Evolutionary conservation across 2,113 vertebrate species (phyloP).

Genomic region (Reinhardtius hippoglossoides): DNA sequence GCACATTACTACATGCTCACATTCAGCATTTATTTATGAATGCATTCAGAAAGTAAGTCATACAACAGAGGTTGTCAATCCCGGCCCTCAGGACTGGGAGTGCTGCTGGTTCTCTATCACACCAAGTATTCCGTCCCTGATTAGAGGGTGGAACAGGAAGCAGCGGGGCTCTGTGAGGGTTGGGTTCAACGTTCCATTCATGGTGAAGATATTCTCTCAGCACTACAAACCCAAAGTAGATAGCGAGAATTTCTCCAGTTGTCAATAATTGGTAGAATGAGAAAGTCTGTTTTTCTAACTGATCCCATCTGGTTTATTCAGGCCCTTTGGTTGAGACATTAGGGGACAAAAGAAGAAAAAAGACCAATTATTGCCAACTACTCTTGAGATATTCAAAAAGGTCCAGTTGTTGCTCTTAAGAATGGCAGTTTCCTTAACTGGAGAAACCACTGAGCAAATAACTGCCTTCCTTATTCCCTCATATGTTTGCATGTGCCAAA

Average conservation of each 20-base stretch:
- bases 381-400: not conserved
- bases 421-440: not conserved
- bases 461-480: no score
- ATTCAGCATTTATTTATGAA: conserved; percentile 19
- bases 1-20: conserved; percentile 2
- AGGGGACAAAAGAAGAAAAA: no score
- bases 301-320: not conserved
- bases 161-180: not conserved
- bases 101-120: not conserved
- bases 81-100: not conserved
- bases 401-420: not conserved
- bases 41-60: conserved; percentile 15
- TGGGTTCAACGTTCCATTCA: not conserved
- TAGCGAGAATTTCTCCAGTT: not conserved
- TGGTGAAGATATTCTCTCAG: not conserved
- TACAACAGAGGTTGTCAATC: conserved; percentile 5
- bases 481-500: no score
- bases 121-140: not conserved
- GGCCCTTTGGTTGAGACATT: no score
- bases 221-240: not conserved
- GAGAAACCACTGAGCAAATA: not conserved
- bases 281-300: not conserved
- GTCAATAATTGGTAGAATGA: not conserved
- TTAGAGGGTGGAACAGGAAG: not conserved
- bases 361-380: not conserved